A percentile compares a stretch with the other conserved stretches of the same genome.
These are phyloP conservation scores for Mustela nigripes DNA, from an alignment of 2,113 vertebrate species.

Conservation along the genomic window DNA sequence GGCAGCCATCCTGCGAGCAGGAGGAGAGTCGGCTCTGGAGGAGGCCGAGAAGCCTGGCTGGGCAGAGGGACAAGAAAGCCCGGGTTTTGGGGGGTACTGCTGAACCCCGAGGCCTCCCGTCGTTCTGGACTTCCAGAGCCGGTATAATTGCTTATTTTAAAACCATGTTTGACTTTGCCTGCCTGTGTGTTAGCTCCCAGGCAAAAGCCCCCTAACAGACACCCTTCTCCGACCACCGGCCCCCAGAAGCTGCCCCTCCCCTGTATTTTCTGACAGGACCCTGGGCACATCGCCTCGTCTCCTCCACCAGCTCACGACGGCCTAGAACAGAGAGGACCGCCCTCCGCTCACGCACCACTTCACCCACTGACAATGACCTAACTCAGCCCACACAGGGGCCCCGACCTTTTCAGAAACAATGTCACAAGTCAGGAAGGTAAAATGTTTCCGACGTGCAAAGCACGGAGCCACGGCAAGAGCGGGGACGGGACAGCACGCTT, in stretches of 20 bases:
- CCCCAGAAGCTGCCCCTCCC: not conserved
- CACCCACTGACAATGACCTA: accelerated
- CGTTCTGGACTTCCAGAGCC: not conserved
- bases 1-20: not conserved
- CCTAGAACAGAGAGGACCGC: no score
- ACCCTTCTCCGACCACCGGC: accelerated
- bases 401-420: not conserved
- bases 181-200: not conserved
- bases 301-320: not conserved
- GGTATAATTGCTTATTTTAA: accelerated
- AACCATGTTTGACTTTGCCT: not conserved
- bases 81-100: not conserved
- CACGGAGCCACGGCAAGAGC: accelerated
- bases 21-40: not conserved
- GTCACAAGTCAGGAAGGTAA: not conserved
- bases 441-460: not conserved
- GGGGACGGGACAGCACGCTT: accelerated
- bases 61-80: accelerated
- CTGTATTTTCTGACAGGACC: accelerated
- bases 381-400: accelerated
- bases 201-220: not conserved
- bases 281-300: accelerated
- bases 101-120: not conserved
- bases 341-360: accelerated
- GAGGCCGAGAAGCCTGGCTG: not conserved